Percentiles rank a stretch among this genome's conserved stretches.
phyloP scores from a whole-genome alignment of 2,113 vertebrate genomes.

The Poicephalus gulielmi region DNA sequence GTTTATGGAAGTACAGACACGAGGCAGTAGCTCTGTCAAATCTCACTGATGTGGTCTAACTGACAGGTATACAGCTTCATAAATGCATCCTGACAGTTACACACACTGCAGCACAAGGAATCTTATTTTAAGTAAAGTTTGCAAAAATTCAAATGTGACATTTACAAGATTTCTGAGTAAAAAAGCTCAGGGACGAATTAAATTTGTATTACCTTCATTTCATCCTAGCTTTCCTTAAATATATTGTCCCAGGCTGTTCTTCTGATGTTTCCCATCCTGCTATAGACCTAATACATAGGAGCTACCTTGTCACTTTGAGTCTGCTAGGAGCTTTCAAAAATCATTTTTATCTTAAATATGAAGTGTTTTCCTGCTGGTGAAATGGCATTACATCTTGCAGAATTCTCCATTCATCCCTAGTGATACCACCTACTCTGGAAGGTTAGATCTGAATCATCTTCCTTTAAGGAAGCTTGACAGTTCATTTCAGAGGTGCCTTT shows the following conservation, averaged over 20 bases:
- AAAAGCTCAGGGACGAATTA: slow-evolving; percentile 23
- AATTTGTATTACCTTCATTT: background rate
- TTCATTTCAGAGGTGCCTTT: slow-evolving; percentile 37
- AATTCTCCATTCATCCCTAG: slow-evolving; percentile 43
- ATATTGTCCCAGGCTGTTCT: background rate
- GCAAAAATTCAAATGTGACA: slow-evolving; percentile 27
- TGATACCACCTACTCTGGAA: slow-evolving; percentile 5
- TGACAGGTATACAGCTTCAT: slow-evolving; percentile 23
- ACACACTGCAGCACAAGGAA: background rate
- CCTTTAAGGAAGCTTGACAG: slow-evolving; percentile 19
- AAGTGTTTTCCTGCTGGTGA: slow-evolving; percentile 2
- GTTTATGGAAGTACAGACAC: background rate
- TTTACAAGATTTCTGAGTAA: slow-evolving; percentile 23
- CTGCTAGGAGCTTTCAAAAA: slow-evolving; percentile 24
- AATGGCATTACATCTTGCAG: slow-evolving; percentile 7
- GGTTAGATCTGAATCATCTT: slow-evolving; percentile 40
- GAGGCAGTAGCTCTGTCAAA: slow-evolving; percentile 2
- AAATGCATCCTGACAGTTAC: slow-evolving; percentile 30
- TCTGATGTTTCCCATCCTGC: background rate
- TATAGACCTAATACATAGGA: background rate
- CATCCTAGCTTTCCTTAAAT: background rate
- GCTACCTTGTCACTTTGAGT: background rate
- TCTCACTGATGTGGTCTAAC: background rate
- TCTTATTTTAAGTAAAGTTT: background rate
- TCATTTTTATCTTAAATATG: slow-evolving; percentile 15